phyloP scores from a whole-genome alignment of 2,888 invertebrate genomes.

The Meandrusa payeni region DNA sequence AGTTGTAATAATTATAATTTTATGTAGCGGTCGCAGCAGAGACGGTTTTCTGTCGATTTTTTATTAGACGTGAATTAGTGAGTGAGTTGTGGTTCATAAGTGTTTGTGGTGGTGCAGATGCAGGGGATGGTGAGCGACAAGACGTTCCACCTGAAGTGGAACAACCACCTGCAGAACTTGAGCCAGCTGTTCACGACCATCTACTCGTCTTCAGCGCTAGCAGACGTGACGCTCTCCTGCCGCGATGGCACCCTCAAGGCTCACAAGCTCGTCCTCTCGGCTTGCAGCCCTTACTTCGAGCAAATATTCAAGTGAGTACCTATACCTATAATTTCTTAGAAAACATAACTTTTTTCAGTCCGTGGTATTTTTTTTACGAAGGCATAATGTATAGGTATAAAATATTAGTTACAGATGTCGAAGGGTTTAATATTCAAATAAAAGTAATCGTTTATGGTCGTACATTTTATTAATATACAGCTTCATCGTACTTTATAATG shows the following conservation, averaged over 20 bases:
- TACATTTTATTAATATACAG: too few species aligned
- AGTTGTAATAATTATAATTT: constrained; percentile 82
- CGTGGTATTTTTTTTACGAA: constrained; percentile 14
- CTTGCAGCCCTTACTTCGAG: constrained; percentile 89
- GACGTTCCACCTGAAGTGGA: constrained; percentile 86
- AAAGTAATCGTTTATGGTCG: too few species aligned
- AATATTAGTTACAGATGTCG: constrained; percentile 4
- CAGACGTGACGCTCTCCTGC: constrained; percentile 86
- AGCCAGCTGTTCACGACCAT: constrained; percentile 85
- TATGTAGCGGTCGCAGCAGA: constrained; percentile 78
- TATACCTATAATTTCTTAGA: background rate
- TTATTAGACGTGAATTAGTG: constrained; percentile 61
- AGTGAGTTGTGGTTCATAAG: constrained; percentile 63
- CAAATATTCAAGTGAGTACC: constrained; percentile 82
- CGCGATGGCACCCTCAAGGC: constrained; percentile 86
- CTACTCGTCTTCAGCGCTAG: constrained; percentile 85
- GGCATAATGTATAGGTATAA: constrained; percentile 1
- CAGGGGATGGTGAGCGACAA: constrained; percentile 82
- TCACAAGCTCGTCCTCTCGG: constrained; percentile 87
- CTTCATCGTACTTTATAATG: too few species aligned
- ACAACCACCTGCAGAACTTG: constrained; percentile 87
- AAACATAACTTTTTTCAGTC: background rate
- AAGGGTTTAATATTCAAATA: too few species aligned
- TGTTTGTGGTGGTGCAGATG: constrained; percentile 76
- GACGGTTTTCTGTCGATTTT: constrained; percentile 74